Evolutionary conservation across 1,140 invertebrate species (phyloP).

Genomic region (Danaus melanippus): DNA sequence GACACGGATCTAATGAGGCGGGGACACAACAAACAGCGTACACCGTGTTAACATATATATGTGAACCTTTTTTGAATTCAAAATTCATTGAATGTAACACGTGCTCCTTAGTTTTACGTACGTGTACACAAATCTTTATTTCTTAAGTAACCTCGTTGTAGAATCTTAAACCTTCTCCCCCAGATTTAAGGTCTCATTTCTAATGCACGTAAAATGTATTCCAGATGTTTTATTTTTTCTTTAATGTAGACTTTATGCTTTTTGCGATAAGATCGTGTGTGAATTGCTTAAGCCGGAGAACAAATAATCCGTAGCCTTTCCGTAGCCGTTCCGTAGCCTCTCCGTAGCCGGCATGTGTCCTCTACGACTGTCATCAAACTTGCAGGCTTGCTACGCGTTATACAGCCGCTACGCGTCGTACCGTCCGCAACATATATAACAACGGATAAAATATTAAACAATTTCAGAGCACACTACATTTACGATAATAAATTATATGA

Average conservation of each 20-base stretch:
- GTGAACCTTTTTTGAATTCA: no score
- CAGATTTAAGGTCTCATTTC: constrained; percentile 5
- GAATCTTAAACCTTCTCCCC: no score
- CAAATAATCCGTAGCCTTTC: constrained; percentile 26
- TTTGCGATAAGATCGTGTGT: constrained; percentile 16
- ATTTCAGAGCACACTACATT: no score
- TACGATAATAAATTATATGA: no score
- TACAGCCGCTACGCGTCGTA: constrained; percentile 22
- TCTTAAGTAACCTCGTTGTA: no score
- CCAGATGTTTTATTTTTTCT: not conserved
- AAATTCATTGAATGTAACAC: no score
- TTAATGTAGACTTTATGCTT: constrained; percentile 13
- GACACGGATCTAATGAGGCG: no score
- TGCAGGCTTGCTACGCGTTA: constrained; percentile 38
- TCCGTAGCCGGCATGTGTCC: constrained; percentile 31
- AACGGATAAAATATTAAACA: not conserved
- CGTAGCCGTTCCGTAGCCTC: no score
- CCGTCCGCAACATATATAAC: constrained; percentile 14
- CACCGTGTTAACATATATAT: no score
- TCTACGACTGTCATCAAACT: constrained; percentile 55
- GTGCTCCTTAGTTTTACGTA: no score
- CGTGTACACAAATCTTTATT: no score
- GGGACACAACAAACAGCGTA: no score
- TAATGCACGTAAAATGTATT: not conserved
- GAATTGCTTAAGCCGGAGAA: constrained; percentile 25